Evolutionary conservation across 2,113 vertebrate genomes (phyloP), one percentile per base, ranked within the genome.

Genomic region (Caranx ignobilis): DNA sequence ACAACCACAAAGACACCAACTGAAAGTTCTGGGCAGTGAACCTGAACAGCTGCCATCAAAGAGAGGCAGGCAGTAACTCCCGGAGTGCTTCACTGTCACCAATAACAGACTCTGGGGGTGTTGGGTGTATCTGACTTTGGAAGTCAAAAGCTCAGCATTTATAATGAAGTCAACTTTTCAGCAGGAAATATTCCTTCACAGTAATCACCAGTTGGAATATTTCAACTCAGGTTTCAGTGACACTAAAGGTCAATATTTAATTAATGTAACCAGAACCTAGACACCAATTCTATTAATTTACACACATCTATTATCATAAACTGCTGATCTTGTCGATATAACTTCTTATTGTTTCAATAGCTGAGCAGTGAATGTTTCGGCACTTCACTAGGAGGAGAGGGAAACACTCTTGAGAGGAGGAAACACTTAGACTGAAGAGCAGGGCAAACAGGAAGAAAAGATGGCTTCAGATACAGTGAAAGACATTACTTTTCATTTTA

Each of bases 1-100:
- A 34, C 37, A 21, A 62, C 32, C 35, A 19, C 63, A 69, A n/a
- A 60, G 41, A 54, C 64, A 72, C n/a, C 67, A 43, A 65, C 41
- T 47, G 48, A 21, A 62, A 41, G 21, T 31, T 39, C 66, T 59
- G 54, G 3, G 9, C 32, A n/a, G 21, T 59, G 15, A 48, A 80
- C 37, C 31, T 61, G 72, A 82, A 56, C 39, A 0, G 41, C 54
- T 21, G 3, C n/a, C 26, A 47, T 74, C 18, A 75, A 19, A 57
- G 37, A 32, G 10, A 69, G 21, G 2, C 11, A 61, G 57, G 59
- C 32, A 26, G 3, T 35, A 19, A 59, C 50, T 68, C 32, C 48
- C 26, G 43, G 39, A 45, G 13, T 21, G 45, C 19, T 31, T 84
- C 47, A 4, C 41, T 63, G 45, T 47, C 54, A 56, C 65, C 48